Evolutionary conservation across 35 echinoderm and acorn worm species (phyloP).

Genomic region (Strongylocentrotus purpuratus): DNA sequence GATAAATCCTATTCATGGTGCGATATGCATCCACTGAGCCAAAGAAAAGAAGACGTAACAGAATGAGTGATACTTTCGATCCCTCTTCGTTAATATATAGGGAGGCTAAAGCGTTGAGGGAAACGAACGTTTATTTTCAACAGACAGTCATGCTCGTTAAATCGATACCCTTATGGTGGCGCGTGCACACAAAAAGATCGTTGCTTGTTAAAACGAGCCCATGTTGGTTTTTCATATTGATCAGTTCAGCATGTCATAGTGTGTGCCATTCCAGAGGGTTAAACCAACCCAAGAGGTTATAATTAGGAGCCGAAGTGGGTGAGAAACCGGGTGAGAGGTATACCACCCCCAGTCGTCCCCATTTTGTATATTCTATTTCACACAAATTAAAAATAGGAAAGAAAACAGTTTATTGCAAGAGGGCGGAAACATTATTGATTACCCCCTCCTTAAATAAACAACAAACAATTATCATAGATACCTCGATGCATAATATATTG

Average conservation of each 20-base stretch:
- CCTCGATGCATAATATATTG: no score
- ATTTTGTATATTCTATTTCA: not conserved
- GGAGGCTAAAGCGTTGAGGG: not conserved
- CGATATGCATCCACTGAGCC: not conserved
- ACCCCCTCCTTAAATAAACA: no score
- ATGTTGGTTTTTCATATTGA: not conserved
- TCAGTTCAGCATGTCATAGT: not conserved
- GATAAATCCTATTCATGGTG: not conserved
- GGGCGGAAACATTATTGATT: not conserved
- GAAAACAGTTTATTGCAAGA: not conserved
- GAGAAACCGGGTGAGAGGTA: not conserved
- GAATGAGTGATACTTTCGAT: slow-evolving; percentile 33
- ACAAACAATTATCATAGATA: no score
- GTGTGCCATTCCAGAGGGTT: not conserved
- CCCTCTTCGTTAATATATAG: not conserved
- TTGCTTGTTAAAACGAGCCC: not conserved
- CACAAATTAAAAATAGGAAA: not conserved
- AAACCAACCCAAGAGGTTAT: not conserved
- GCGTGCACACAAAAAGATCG: slow-evolving; percentile 15
- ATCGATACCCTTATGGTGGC: slow-evolving; percentile 30
- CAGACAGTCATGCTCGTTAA: not conserved
- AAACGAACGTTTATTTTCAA: slow-evolving; percentile 24
- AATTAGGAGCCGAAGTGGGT: not conserved
- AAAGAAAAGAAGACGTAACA: not conserved
- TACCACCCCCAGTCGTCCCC: not conserved